Evolutionary conservation across 1,140 invertebrate species (phyloP).

Genomic region (Bombus consobrinus): DNA sequence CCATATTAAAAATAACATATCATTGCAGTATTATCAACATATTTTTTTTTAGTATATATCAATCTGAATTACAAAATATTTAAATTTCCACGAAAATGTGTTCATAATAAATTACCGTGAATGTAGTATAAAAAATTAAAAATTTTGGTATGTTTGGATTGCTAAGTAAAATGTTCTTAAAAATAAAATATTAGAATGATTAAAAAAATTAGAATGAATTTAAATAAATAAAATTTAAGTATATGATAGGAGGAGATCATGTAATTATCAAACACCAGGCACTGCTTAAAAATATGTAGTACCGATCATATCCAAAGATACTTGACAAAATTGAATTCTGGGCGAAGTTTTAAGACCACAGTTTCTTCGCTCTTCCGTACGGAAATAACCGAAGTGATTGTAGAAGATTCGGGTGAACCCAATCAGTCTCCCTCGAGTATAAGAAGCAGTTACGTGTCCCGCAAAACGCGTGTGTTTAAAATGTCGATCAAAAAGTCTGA

Average conservation of each 20-base stretch:
- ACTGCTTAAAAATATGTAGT: background rate
- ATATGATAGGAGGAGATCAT: background rate
- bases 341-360: background rate
- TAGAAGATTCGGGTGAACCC: constrained; percentile 22
- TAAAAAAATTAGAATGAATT: background rate
- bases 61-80: background rate
- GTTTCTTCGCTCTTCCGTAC: constrained; percentile 24
- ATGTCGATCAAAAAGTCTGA: constrained; percentile 32
- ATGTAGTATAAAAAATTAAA: too few species aligned
- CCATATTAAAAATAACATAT: background rate
- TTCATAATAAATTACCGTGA: background rate
- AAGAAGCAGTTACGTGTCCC: constrained; percentile 2
- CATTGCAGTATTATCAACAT: background rate
- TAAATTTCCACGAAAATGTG: background rate
- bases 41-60: too few species aligned
- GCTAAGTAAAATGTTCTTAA: background rate
- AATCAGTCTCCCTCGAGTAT: constrained; percentile 28
- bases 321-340: constrained; percentile 1
- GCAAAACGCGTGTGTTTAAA: background rate
- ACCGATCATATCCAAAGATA: background rate
- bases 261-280: background rate
- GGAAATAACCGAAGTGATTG: constrained; percentile 46
- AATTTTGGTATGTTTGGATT: background rate
- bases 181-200: background rate
- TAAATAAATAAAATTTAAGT: background rate